phyloP scores from a whole-genome alignment of 2,797 vertebrate species.

The Hippopotamyrus pictus region DNA sequence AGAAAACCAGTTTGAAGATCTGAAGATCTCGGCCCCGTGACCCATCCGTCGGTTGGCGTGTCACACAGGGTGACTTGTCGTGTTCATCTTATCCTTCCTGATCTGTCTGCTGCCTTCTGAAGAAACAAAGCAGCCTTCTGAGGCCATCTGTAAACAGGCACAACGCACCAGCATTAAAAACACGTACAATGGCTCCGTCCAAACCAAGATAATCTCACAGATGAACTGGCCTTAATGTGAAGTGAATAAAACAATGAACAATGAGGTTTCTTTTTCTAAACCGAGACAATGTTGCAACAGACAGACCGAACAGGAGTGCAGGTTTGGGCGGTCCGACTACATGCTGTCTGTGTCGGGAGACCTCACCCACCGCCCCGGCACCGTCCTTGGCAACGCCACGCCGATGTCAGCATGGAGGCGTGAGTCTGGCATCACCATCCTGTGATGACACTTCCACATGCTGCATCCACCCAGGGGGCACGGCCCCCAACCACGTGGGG shows the following conservation, averaged over 20 bases:
- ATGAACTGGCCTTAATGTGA: neutral
- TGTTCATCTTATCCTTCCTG: slow-evolving; percentile 13
- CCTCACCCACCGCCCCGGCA: neutral
- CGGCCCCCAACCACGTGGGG: neutral
- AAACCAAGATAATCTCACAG: neutral
- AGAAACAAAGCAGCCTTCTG: slow-evolving; percentile 38
- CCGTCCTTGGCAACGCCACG: neutral
- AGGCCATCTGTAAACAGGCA: neutral
- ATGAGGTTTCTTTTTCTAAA: neutral
- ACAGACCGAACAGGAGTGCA: neutral
- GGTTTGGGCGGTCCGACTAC: neutral
- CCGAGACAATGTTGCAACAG: neutral
- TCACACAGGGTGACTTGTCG: neutral
- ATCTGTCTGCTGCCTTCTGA: slow-evolving; percentile 50
- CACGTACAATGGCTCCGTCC: neutral
- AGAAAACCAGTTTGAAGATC: neutral
- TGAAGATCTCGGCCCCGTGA: neutral
- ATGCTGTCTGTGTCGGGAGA: neutral
- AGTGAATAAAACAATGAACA: neutral
- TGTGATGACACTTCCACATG: neutral
- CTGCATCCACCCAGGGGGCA: neutral
- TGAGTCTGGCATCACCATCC: neutral
- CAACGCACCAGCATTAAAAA: neutral
- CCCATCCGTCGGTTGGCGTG: slow-evolving; percentile 3
- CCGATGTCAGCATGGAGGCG: neutral